These are phyloP conservation scores for Mastigias papua DNA, from an alignment of 30 jellyfish, hydroid and myxozoan species.

Conservation along the genomic window DNA sequence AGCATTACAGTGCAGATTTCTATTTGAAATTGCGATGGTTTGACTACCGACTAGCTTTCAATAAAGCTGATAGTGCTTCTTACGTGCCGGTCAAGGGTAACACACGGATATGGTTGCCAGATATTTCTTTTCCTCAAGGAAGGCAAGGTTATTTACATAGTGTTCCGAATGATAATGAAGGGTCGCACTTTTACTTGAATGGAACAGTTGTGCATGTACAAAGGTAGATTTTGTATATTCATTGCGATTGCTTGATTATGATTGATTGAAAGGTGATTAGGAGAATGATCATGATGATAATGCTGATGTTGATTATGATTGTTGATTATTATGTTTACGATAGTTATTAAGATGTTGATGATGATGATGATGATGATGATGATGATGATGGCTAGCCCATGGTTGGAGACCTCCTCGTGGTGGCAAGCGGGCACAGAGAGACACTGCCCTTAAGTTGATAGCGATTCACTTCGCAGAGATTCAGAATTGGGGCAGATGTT, in stretches of 20 bases:
- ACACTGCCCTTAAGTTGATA: too few relatives aligned
- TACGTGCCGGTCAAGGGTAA: constrained; percentile 53
- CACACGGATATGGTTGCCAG: constrained; percentile 58
- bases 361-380: too few relatives aligned
- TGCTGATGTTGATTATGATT: too few relatives aligned
- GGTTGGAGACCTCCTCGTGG: too few relatives aligned
- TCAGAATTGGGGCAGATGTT: too few relatives aligned
- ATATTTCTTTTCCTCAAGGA: constrained; percentile 60
- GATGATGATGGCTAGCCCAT: too few relatives aligned
- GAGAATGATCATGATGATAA: too few relatives aligned
- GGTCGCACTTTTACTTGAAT: constrained; percentile 50
- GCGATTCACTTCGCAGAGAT: too few relatives aligned
- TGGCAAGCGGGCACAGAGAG: too few relatives aligned
- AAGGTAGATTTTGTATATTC: constrained; percentile 31
- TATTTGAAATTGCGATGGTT: constrained; percentile 61
- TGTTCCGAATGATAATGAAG: constrained; percentile 65
- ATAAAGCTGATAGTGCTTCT: constrained; percentile 30
- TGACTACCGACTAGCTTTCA: constrained; percentile 69
- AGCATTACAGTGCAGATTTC: constrained; percentile 86
- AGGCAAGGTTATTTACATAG: constrained; percentile 63
- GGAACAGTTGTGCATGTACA: constrained; percentile 75
- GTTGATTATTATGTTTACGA: too few relatives aligned
- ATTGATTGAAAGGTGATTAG: too few relatives aligned
- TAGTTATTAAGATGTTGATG: too few relatives aligned
- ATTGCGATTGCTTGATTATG: background rate